These are phyloP conservation scores for Phortica okadai DNA, from an alignment of 2,888 invertebrate genomes.

Conservation along the genomic window DNA sequence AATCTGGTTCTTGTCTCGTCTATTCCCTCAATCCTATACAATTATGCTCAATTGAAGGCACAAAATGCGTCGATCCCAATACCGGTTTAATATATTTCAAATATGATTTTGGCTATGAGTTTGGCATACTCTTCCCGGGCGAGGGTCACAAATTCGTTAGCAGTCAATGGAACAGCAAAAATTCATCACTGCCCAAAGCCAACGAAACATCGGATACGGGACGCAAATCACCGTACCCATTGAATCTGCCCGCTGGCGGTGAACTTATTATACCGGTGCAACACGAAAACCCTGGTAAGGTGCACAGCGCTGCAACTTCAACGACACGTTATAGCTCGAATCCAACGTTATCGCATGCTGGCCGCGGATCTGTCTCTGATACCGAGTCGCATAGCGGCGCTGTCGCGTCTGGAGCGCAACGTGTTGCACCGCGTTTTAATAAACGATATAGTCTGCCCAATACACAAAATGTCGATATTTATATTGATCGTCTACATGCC, in stretches of 20 bases:
- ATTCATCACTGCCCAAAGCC: slow-evolving; percentile 45
- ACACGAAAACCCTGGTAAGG: slow-evolving; percentile 79
- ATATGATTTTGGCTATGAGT: slow-evolving; percentile 89
- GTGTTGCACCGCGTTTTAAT: slow-evolving; percentile 55
- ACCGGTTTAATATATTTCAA: slow-evolving; percentile 88
- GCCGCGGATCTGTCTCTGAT: slow-evolving; percentile 68
- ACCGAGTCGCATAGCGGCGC: slow-evolving; percentile 52
- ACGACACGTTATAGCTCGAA: slow-evolving; percentile 32
- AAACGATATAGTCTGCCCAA: slow-evolving; percentile 76
- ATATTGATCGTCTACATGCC: slow-evolving; percentile 74
- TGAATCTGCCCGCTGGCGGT: slow-evolving; percentile 77
- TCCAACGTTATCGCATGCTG: slow-evolving; percentile 31
- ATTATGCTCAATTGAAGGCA: slow-evolving; percentile 77
- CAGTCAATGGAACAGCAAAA: slow-evolving; percentile 69
- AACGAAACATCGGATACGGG: slow-evolving; percentile 39
- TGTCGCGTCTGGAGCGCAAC: neutral
- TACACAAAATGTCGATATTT: slow-evolving; percentile 71
- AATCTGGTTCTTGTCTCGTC: slow-evolving; percentile 2
- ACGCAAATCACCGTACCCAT: slow-evolving; percentile 73
- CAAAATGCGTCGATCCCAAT: slow-evolving; percentile 86
- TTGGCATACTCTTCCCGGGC: slow-evolving; percentile 84
- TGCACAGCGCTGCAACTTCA: slow-evolving; percentile 14
- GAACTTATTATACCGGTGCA: slow-evolving; percentile 83
- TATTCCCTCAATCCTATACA: slow-evolving; percentile 24
- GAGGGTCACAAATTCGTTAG: slow-evolving; percentile 79